These are phyloP conservation scores for Lophochroa leadbeateri DNA, from an alignment of 2,113 vertebrate species.

Conservation along the genomic window DNA sequence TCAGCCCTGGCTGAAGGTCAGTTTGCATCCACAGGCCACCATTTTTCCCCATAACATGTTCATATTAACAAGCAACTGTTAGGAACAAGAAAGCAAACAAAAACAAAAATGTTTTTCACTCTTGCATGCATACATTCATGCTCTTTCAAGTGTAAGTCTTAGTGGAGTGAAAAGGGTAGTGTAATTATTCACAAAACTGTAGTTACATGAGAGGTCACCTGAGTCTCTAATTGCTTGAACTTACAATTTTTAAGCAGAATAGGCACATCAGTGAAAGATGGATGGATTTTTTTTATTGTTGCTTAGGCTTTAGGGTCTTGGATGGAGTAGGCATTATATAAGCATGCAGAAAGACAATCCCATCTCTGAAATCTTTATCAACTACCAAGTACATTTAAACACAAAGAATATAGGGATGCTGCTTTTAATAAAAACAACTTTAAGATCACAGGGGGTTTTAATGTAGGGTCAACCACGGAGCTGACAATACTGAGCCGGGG, in stretches of 20 bases:
- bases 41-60: background rate
- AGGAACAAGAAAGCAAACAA: background rate
- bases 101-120: background rate
- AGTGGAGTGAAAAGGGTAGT: background rate
- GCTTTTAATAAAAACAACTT: background rate
- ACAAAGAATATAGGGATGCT: background rate
- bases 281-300: background rate
- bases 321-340: background rate
- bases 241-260: background rate
- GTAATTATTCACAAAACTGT: background rate
- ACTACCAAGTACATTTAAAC: background rate
- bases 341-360: background rate
- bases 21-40: background rate
- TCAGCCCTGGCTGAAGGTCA: background rate
- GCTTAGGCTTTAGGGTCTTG: background rate
- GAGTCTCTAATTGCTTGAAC: background rate
- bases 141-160: background rate
- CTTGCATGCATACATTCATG: background rate
- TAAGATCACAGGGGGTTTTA: background rate
- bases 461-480: background rate
- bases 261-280: background rate
- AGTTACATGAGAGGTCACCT: background rate
- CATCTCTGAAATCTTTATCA: background rate
- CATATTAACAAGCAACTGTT: background rate
- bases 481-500: background rate